Evolutionary conservation across 1,140 invertebrate genomes (phyloP), one percentile per base, ranked within the genome.

Genomic region (Thrips palmi): DNA sequence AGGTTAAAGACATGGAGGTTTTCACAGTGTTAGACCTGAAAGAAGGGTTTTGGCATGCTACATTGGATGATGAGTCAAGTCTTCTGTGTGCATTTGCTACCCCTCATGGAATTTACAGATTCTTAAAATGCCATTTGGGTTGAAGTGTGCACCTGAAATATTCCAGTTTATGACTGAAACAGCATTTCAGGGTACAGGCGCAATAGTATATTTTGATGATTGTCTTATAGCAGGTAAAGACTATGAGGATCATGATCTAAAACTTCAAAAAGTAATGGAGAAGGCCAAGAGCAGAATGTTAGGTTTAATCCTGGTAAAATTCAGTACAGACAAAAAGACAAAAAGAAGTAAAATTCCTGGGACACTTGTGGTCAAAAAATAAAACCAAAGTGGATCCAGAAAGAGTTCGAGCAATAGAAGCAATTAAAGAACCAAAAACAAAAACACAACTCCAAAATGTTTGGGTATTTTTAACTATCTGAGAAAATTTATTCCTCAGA

Each of bases 221-320:
- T 49, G 56, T 10, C 44, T 49, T 18, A 44, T 55, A 24, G 12
- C 43, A 40, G 45, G 31, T 12, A 17, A 41, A 2, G 40, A 23
- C 40, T 22, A 47, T 27, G 25, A 40, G 23, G 41, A 52, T 42
- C 45, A 46, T 44, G 41, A 51, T 38, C 4, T 21, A 20, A 47
- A 40, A 29, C 36, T 59, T 12, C 21, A 25, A 32, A n/a, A 43
- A 24, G 42, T 57, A 7, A 33, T 62, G 24, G 40, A 53, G 21
- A 37, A 45, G 40, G 52, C 53, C 45, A 40, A 34, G 24, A 52
- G 33, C 45, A 49, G 41, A 49, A 53, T 40, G 42, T 63, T n/a
- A 54, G 49, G 36, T 47, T 62, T 30, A 58, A 60, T 47, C 43
- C 41, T 27, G 46, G 49, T 7, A 65, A 63, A 48, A 51, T 56